Evolutionary conservation across 2,797 vertebrate species (phyloP).

Genomic region (Galago senegalensis): DNA sequence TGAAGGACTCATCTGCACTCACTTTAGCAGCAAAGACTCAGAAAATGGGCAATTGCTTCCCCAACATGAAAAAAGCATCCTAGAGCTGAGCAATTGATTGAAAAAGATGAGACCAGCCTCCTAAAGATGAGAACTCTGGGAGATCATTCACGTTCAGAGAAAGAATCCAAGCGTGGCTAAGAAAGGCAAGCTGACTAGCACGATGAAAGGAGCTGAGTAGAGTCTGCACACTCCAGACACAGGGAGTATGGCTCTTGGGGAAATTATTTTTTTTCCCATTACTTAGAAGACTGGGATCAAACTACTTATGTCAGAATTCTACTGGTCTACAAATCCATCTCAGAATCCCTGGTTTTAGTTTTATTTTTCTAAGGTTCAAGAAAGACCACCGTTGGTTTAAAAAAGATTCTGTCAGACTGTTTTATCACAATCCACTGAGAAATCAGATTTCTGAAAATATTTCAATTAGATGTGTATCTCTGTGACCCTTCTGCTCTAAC

Average conservation of each 20-base stretch:
- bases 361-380: conserved; percentile 69
- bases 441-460: conserved; percentile 77
- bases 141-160: conserved; percentile 60
- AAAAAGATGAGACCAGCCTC: conserved; percentile 73
- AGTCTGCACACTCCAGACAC: background rate
- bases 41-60: conserved; percentile 80
- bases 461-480: conserved; percentile 58
- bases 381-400: conserved; percentile 56
- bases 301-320: conserved; percentile 65
- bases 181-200: conserved; percentile 60
- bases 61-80: conserved; percentile 73
- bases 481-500: background rate
- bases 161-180: conserved; percentile 51
- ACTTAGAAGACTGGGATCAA: conserved; percentile 64
- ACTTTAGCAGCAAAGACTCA: conserved; percentile 74
- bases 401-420: conserved; percentile 63
- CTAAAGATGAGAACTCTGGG: conserved; percentile 75
- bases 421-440: conserved; percentile 71
- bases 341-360: conserved; percentile 65
- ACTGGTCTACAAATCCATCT: conserved; percentile 69
- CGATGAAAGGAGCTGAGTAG: background rate
- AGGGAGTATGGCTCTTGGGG: background rate
- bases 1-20: conserved; percentile 73
- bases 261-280: background rate
- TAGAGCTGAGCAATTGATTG: conserved; percentile 68